A percentile compares a stretch with the other conserved stretches of the same genome.
phyloP scores from a whole-genome alignment of 2,888 invertebrate genomes.

The Dendrolimus pini region DNA sequence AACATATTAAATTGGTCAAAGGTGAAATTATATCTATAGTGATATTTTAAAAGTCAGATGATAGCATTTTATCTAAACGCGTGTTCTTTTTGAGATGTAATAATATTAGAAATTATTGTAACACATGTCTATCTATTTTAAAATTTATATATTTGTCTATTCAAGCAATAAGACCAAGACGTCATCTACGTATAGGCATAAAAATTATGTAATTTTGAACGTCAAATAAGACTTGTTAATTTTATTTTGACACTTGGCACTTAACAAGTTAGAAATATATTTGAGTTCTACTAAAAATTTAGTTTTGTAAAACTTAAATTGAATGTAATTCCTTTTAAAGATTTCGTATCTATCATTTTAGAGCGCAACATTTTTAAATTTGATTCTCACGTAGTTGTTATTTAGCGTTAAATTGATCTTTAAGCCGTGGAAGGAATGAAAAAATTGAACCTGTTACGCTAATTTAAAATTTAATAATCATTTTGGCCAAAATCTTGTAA shows the following conservation, averaged over 20 bases:
- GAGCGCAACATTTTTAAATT: background rate
- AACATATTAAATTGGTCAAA: too few relatives aligned
- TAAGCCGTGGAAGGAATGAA: background rate
- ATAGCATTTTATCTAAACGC: too few relatives aligned
- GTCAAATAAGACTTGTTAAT: constrained; percentile 1
- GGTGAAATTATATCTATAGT: too few relatives aligned
- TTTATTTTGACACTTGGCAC: background rate
- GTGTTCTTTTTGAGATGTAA: too few relatives aligned
- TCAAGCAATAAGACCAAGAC: too few relatives aligned
- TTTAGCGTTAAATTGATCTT: background rate
- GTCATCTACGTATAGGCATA: too few relatives aligned
- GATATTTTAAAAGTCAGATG: too few relatives aligned
- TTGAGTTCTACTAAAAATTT: background rate
- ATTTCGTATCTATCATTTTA: constrained; percentile 2
- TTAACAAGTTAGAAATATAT: background rate
- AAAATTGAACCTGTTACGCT: background rate
- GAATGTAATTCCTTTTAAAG: background rate
- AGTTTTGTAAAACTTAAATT: background rate
- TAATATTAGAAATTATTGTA: too few relatives aligned
- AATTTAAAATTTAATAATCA: background rate
- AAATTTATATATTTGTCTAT: too few relatives aligned
- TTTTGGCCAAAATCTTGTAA: too few relatives aligned
- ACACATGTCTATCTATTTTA: too few relatives aligned
- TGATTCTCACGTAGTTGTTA: background rate
- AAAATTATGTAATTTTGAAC: background rate